phyloP scores from a whole-genome alignment of 2,888 invertebrate species.

The Allacma fusca region DNA sequence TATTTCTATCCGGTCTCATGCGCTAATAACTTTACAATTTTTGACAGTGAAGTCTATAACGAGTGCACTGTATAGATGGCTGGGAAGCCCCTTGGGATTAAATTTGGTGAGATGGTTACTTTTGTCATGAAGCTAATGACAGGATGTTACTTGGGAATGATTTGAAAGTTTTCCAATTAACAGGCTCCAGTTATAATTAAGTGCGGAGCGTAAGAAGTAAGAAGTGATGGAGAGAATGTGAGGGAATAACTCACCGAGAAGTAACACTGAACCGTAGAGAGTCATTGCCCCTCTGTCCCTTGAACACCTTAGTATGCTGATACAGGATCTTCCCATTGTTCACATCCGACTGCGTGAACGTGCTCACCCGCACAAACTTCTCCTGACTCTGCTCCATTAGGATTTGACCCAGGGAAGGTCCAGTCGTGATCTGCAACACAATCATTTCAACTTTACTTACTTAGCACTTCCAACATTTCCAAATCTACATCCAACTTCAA shows the following conservation, averaged over 20 bases:
- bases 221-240: neutral
- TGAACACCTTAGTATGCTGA: constrained; percentile 57
- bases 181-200: neutral
- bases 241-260: constrained; percentile 52
- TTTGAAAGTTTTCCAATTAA: neutral
- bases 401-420: constrained; percentile 58
- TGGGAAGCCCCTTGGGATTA: too few species aligned
- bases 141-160: neutral
- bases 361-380: constrained; percentile 53
- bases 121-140: too few species aligned
- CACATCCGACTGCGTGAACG: constrained; percentile 60
- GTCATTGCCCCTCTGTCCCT: constrained; percentile 56
- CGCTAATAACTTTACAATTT: too few species aligned
- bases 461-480: constrained; percentile 38
- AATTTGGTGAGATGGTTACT: too few species aligned
- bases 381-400: constrained; percentile 56
- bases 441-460: too few species aligned
- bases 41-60: too few species aligned
- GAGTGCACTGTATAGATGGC: too few species aligned
- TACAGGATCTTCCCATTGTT: constrained; percentile 61
- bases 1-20: too few species aligned
- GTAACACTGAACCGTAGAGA: constrained; percentile 55
- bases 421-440: constrained; percentile 43
- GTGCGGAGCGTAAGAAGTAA: neutral
- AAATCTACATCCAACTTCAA: too few species aligned